Conservation (phyloP, 2,113 vertebrate genomes). For the Rallus limicola region DNA sequence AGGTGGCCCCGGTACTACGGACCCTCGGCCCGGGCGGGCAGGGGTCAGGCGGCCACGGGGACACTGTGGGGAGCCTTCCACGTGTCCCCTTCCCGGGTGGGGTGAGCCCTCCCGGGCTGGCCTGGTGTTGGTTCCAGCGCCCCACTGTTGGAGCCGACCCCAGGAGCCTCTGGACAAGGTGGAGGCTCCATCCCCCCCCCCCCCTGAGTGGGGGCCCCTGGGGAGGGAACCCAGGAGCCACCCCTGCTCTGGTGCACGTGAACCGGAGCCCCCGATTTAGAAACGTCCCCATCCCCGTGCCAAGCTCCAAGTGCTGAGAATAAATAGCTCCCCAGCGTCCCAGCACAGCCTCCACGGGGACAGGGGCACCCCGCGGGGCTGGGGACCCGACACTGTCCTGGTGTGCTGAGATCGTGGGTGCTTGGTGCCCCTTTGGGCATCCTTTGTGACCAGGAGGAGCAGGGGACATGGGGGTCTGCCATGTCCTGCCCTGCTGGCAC, state of each 20-base stretch:
- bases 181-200: background rate
- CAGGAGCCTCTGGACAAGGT: background rate
- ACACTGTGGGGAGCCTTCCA: background rate
- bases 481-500: background rate
- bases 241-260: background rate
- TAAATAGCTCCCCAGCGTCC: conserved; percentile 48
- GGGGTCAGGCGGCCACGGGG: background rate
- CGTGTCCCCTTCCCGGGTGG: rapidly evolving
- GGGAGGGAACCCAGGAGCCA: background rate
- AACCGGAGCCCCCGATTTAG: conserved; percentile 52
- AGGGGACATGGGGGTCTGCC: rapidly evolving
- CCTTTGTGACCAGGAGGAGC: background rate
- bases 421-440: background rate
- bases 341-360: background rate
- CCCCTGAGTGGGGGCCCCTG: background rate
- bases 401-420: background rate
- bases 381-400: rapidly evolving
- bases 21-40: background rate
- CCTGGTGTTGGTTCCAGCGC: background rate
- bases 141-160: background rate
- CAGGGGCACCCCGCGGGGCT: conserved; percentile 4
- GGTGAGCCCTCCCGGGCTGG: no score
- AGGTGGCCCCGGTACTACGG: background rate
- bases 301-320: conserved; percentile 34
- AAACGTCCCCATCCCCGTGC: conserved; percentile 27